Evolutionary conservation across 2,888 invertebrate species (phyloP).

Genomic region (Encarsia formosa): DNA sequence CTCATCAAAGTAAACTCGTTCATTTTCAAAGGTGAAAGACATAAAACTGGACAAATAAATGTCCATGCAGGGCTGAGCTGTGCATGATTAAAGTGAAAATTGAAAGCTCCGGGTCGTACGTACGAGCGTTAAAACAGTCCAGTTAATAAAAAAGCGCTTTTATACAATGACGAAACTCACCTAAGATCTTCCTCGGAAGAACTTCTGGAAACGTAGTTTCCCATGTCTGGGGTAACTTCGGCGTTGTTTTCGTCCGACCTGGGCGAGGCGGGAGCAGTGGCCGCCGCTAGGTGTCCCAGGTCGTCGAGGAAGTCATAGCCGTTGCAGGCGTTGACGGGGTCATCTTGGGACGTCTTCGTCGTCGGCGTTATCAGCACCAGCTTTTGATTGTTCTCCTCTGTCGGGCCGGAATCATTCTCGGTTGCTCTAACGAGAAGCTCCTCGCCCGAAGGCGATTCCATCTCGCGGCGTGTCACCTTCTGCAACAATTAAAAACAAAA

Average conservation of each 20-base stretch:
- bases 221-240: conserved; percentile 6
- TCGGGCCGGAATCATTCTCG: conserved; percentile 41
- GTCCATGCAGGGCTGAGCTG: too few species aligned
- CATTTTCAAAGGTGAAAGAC: too few species aligned
- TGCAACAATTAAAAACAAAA: conserved; percentile 19
- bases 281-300: conserved; percentile 1
- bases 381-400: conserved; percentile 22
- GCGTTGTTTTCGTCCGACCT: neutral
- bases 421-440: conserved; percentile 26
- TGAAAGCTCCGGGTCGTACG: too few species aligned
- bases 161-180: too few species aligned
- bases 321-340: neutral
- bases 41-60: too few species aligned
- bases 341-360: conserved; percentile 1
- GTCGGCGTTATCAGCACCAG: neutral
- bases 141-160: too few species aligned
- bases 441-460: conserved; percentile 43
- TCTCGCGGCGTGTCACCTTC: conserved; percentile 35
- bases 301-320: conserved; percentile 13
- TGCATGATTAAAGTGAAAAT: too few species aligned
- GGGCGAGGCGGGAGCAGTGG: neutral
- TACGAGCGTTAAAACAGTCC: too few species aligned
- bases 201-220: conserved; percentile 1
- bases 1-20: too few species aligned
- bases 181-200: conserved; percentile 10